Percentiles rank a stretch among this genome's conserved stretches.
Conservation (phyloP, 2,797 vertebrate genomes). For the Rachycentron canadum region DNA sequence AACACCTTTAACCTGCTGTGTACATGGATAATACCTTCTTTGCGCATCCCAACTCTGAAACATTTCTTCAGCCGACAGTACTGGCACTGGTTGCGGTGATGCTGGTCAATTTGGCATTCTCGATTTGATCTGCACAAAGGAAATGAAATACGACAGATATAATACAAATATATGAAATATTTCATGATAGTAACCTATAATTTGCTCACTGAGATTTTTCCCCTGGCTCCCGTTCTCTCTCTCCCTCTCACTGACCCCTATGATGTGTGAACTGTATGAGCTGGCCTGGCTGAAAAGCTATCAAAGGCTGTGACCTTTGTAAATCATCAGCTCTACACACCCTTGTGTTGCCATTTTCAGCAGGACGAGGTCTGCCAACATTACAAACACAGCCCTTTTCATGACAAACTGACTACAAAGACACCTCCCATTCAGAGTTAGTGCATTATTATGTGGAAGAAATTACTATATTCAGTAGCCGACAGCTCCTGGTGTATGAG, state of each 20-base stretch:
- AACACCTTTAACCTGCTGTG: background rate
- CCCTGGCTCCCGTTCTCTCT: background rate
- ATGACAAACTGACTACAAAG: slow-evolving; percentile 30
- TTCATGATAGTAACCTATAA: background rate
- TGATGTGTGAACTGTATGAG: slow-evolving; percentile 72
- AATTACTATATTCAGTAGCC: slow-evolving; percentile 42
- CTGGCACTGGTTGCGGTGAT: slow-evolving; percentile 98
- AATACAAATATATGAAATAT: background rate
- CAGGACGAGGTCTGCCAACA: slow-evolving; percentile 57
- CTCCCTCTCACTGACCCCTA: slow-evolving; percentile 31
- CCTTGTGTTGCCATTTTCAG: slow-evolving; percentile 77
- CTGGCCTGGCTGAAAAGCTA: slow-evolving; percentile 68
- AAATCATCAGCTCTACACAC: slow-evolving; percentile 82
- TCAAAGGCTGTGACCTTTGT: slow-evolving; percentile 83
- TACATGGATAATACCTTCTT: slow-evolving; percentile 89
- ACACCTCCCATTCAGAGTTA: slow-evolving; percentile 36
- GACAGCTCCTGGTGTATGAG: slow-evolving; percentile 25
- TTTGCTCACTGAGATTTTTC: background rate
- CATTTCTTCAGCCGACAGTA: slow-evolving; percentile 98
- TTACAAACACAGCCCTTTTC: slow-evolving; percentile 59
- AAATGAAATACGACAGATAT: slow-evolving; percentile 7
- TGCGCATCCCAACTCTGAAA: slow-evolving; percentile 96
- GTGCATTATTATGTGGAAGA: slow-evolving; percentile 37
- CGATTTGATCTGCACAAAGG: slow-evolving; percentile 89
- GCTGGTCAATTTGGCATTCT: slow-evolving; percentile 98